Base-by-base conservation (phyloP, 2,113 vertebrate genomes). In the Myotis brandtii region DNA sequence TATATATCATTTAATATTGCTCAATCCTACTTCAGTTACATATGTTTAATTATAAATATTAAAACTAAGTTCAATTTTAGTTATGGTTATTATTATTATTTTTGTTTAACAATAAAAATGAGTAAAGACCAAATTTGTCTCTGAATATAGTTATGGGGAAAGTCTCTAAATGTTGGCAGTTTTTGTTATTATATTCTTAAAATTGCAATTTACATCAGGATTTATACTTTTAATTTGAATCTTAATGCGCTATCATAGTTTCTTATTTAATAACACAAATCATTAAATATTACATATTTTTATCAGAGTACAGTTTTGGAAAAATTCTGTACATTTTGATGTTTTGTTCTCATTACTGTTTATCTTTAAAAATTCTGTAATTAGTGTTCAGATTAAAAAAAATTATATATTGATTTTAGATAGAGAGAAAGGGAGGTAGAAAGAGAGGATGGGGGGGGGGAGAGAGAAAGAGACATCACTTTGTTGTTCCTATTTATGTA, bases 211-310 rank as follows among this genome's bases (percentile, higher is more conserved):
- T 90, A 87, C 32, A 72, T 81, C 81, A 64, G 40, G 34, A 94
- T 84, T 94, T 94, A 91, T 59, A 81, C 10, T 81, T 92, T 88
- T 85, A 94, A 92, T 91, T 93, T 93, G 27, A 94, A 81, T 85
- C 43, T 79, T 77, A 92, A 93, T 96, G 6, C 67, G 52, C 43
- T 86, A 66, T 67, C 8, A 43, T 54, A 54, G 34, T 32, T 95
- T 91, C 32, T 76, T 84, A 3, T 76, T 94, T 93, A 90, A 79
- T 92, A 62, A 66, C 27, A 64, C 69, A 91, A 89, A 70, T 16
- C 25, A 56, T 75, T 94, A 88, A 69, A n/a, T 79, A 67, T 73
- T 85, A 37, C 32, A 54, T 46, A 16, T 76, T 90, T 94, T 86
- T 80, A 56, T 30, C 8, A 77, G 13, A 96, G 2, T 37, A 4